Evolutionary conservation across 2,797 vertebrate genomes (phyloP), one percentile per base, ranked within the genome.

Genomic region (Crax fasciolata): DNA sequence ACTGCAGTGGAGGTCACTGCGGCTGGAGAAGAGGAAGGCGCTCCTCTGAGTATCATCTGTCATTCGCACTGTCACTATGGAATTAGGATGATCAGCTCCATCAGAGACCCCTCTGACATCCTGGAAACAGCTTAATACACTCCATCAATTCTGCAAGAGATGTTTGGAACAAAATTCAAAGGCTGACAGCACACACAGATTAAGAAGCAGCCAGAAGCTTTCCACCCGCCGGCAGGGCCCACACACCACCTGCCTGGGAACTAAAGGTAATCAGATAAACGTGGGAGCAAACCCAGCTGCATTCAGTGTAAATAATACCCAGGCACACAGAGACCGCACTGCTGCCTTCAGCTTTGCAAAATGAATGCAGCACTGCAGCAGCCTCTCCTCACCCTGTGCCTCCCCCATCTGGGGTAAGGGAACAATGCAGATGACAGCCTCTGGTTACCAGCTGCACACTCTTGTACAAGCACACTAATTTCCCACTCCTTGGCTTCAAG

Each of bases 141-240:
- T 6, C 27, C 55, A 94, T 92, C 19, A 86, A 55, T 94, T 90
- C 92, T 55, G 75, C 28, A 3, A 85, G 73, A 63, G 71, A 32
- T 49, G 44, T 76, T 62, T 71, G 78, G 90, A 91, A 95, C 82
- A 92, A 35, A 58, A 76, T 66, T 35, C 46, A 63, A 76, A 87
- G 74, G 27, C 1, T 59, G 72, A 72, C 61, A n/a, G 46, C n/a
- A 7, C 59, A 51, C 67, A 61, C 35, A 38, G 76, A 91, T 84
- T 89, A 67, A 86, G 68, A 93, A 75, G 84, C 68, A 87, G 58
- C 46, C 82, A 71, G 59, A 88, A 80, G 55, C 59, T 93, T 89
- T 72, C 48, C 58, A 38, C 27, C 39, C 68, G 68, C 76, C 71
- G 18, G 55, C 8, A n/a, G 39, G 43, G 63, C 74, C 49, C 65